phyloP scores from a whole-genome alignment of 2,888 invertebrate species.

The Globia sparganii region DNA sequence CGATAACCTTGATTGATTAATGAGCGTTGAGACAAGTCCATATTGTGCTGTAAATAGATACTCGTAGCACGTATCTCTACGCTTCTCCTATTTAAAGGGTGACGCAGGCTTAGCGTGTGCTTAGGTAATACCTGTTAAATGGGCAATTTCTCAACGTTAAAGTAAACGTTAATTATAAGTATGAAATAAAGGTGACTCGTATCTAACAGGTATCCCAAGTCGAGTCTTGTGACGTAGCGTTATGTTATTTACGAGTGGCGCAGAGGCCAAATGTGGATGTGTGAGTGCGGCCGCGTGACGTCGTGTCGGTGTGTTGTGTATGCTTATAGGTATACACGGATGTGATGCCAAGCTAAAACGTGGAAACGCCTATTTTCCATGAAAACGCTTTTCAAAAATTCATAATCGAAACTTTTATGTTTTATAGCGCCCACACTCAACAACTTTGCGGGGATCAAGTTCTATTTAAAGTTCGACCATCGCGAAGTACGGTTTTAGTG shows the following conservation, averaged over 20 bases:
- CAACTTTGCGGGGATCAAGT: slow-evolving; percentile 78
- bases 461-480: slow-evolving; percentile 86
- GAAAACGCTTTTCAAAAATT: slow-evolving; percentile 53
- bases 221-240: slow-evolving; percentile 71
- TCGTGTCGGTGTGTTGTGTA: slow-evolving; percentile 82
- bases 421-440: slow-evolving; percentile 46
- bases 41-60: slow-evolving; percentile 44
- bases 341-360: slow-evolving; percentile 73
- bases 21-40: slow-evolving; percentile 47
- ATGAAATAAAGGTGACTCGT: slow-evolving; percentile 59
- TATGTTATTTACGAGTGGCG: slow-evolving; percentile 77
- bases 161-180: slow-evolving; percentile 39
- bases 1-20: slow-evolving; percentile 66
- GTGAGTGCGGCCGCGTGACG: slow-evolving; percentile 82
- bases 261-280: slow-evolving; percentile 81
- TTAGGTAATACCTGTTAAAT: slow-evolving; percentile 26
- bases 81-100: slow-evolving; percentile 10
- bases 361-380: slow-evolving; percentile 70
- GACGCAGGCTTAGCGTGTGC: not conserved
- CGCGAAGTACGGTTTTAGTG: slow-evolving; percentile 83
- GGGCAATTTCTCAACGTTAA: slow-evolving; percentile 13
- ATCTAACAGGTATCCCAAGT: slow-evolving; percentile 69
- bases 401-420: slow-evolving; percentile 47
- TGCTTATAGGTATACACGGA: slow-evolving; percentile 84
- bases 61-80: slow-evolving; percentile 13